Conservation (phyloP, 1,140 invertebrate species). For the Ceratina australensis region DNA sequence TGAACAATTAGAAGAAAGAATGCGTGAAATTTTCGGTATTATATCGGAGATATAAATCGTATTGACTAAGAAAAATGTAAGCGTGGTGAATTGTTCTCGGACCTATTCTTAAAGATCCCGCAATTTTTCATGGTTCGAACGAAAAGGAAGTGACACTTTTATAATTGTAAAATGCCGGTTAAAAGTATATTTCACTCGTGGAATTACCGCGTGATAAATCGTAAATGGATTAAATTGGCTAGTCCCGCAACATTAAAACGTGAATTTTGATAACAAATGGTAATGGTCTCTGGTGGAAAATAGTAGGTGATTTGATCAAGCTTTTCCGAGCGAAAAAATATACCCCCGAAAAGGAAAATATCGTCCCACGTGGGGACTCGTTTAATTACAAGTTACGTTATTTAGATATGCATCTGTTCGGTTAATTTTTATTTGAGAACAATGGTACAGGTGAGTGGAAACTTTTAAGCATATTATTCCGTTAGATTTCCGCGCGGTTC, state of each 20-base stretch:
- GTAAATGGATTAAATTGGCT: neutral
- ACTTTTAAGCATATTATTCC: constrained; percentile 56
- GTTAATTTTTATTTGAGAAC: constrained; percentile 76
- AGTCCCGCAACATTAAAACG: neutral
- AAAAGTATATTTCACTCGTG: neutral
- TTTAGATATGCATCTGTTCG: constrained; percentile 78
- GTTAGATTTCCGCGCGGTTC: constrained; percentile 34
- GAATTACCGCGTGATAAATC: constrained; percentile 8
- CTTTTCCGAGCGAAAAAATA: constrained; percentile 79
- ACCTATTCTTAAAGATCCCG: constrained; percentile 49
- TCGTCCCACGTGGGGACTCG: constrained; percentile 78
- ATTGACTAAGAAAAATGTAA: neutral
- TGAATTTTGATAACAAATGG: neutral
- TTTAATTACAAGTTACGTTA: constrained; percentile 79
- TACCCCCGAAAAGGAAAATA: constrained; percentile 79
- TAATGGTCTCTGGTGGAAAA: constrained; percentile 13
- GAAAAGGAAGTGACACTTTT: constrained; percentile 38
- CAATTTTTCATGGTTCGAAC: constrained; percentile 48
- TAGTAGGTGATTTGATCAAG: constrained; percentile 68
- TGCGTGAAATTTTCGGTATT: neutral
- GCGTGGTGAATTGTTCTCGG: neutral
- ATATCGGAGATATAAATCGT: neutral
- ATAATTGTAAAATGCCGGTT: constrained; percentile 18
- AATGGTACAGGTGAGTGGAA: constrained; percentile 78
- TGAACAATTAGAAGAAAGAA: neutral